Evolutionary conservation across 2,888 invertebrate species (phyloP).

Genomic region (Agriopis aurantiaria): DNA sequence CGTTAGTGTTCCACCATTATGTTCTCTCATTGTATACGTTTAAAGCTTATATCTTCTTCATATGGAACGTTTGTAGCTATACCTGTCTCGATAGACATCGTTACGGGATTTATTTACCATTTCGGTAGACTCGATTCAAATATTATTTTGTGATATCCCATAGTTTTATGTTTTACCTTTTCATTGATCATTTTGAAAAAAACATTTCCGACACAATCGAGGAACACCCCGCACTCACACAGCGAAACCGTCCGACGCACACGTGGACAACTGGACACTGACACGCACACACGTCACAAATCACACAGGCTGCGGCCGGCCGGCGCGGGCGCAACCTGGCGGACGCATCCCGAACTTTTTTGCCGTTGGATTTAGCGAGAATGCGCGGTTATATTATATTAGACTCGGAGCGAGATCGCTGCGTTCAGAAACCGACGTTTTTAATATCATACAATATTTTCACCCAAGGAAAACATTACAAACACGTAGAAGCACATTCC

Average conservation of each 20-base stretch:
- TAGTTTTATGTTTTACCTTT: not conserved
- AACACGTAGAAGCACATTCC: conserved; percentile 3
- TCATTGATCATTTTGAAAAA: not conserved
- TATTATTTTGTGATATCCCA: not conserved
- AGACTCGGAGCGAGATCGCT: not conserved
- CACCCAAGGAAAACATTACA: conserved; percentile 4
- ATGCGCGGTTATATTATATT: not conserved
- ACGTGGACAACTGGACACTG: not conserved
- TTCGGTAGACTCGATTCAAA: not conserved
- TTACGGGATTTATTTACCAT: conserved; percentile 1
- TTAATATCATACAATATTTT: conserved; percentile 5
- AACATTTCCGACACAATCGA: not conserved
- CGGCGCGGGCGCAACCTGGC: not conserved
- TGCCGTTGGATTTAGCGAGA: not conserved
- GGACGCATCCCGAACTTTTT: not conserved
- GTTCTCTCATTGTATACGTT: not conserved
- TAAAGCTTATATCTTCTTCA: conserved; percentile 10
- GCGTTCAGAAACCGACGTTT: not conserved
- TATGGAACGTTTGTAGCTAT: too few species aligned
- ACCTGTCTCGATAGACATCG: not conserved
- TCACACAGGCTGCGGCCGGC: conserved; percentile 1
- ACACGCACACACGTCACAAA: conserved; percentile 21
- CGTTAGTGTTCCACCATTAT: conserved; percentile 30
- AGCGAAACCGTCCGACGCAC: conserved; percentile 20
- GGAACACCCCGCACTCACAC: conserved; percentile 20